Conservation (phyloP, 2,888 invertebrate species). For the Sarcophaga variegata region DNA sequence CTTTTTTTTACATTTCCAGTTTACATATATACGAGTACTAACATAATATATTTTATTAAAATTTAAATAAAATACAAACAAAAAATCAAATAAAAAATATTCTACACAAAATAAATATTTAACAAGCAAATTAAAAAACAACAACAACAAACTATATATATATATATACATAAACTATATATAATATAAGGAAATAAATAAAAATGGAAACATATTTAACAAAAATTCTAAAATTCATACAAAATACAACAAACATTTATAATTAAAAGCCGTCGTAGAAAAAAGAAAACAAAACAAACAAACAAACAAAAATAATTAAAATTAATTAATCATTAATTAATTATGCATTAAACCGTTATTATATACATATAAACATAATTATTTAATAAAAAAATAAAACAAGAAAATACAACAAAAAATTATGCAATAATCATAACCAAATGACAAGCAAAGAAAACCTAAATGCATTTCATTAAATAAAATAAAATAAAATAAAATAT, state of each 20-base stretch:
- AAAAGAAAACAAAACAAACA: neutral
- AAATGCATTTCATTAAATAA: conserved; percentile 24
- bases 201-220: conserved; percentile 15
- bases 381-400: neutral
- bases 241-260: conserved; percentile 37
- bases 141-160: conserved; percentile 14
- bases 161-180: conserved; percentile 8
- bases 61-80: conserved; percentile 62
- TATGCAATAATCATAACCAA: neutral
- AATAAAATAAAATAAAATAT: neutral
- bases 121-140: conserved; percentile 38
- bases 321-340: too few species aligned
- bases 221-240: conserved; percentile 38
- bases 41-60: conserved; percentile 46
- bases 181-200: conserved; percentile 8
- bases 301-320: neutral
- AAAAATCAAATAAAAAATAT: conserved; percentile 38
- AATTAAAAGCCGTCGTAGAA: conserved; percentile 53
- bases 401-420: neutral
- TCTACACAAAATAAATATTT: conserved; percentile 30
- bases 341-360: conserved; percentile 27
- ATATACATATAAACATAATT: neutral
- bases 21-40: conserved; percentile 37
- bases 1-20: conserved; percentile 44
- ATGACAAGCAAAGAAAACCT: neutral